These are phyloP conservation scores for Platyrinchus mystaceus DNA, from an alignment of 2,797 vertebrate genomes.

Conservation along the genomic window DNA sequence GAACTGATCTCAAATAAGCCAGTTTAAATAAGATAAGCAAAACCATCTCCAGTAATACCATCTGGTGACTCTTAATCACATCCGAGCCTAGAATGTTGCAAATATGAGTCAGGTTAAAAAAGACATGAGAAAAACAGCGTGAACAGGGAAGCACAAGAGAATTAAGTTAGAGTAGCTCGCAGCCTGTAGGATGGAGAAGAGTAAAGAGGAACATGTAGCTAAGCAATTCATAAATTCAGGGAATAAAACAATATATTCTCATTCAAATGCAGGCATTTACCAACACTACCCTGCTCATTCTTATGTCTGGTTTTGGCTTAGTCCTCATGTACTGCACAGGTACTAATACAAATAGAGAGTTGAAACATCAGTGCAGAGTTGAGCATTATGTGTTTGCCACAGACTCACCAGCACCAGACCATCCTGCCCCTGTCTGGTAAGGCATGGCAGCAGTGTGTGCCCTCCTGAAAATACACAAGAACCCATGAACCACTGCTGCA, in stretches of 20 bases:
- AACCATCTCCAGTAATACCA: constrained; percentile 24
- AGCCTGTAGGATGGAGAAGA: not conserved
- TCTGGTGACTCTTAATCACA: constrained; percentile 50
- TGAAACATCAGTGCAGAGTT: not conserved
- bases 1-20: constrained; percentile 26
- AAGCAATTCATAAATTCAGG: not conserved
- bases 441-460: accelerated
- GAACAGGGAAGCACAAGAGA: not conserved
- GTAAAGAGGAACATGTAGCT: not conserved
- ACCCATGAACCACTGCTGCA: accelerated
- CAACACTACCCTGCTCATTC: not conserved
- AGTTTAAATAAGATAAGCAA: constrained; percentile 42
- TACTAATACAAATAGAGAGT: not conserved
- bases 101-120: constrained; percentile 37
- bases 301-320: not conserved
- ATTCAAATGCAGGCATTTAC: not conserved
- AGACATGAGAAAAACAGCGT: not conserved
- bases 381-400: not conserved
- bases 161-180: not conserved
- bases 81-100: not conserved
- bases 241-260: not conserved
- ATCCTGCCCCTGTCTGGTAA: not conserved
- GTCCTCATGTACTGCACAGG: not conserved
- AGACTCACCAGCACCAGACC: not conserved
- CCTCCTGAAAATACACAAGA: not conserved